Evolutionary conservation across 2,888 invertebrate genomes (phyloP), one percentile per base, ranked within the genome.

Genomic region (Elysia crispata): DNA sequence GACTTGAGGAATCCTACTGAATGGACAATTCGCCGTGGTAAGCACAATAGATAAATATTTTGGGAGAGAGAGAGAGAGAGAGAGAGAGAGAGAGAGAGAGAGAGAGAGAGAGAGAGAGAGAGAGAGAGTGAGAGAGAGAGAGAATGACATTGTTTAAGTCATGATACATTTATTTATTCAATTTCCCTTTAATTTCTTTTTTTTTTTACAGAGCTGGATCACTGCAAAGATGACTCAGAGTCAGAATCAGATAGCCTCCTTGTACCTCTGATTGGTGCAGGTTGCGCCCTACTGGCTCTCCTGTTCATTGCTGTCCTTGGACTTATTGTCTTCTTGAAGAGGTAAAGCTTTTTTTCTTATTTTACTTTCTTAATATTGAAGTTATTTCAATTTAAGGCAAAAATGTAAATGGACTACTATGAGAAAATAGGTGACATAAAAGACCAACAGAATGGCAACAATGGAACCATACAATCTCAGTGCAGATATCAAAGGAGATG

Each of bases 1-100:
- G 62, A 79, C 67, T 33, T 57, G 28, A 50, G 6, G 1, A 23
- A 11, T 11, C 79, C 79, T 8, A 57, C 64, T 30, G 31, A 23
- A 18, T 79, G 79, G 79, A 67, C 79, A 1, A 74, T 79, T 57
- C 31, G 54, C 23, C 28, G 18, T 50, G 79, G 79, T 79, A 50
- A 20, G 23, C 5, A 20, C 8, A 5, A 31, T 69, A 31, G 25
- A 18, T 66, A 5, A 1, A 1, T 66, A 28, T 18, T 25, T 66
- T n/a, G n/a, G n/a, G n/a, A n/a, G n/a, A n/a, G n/a, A n/a, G n/a
- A n/a, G n/a, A n/a, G n/a, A n/a, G n/a, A n/a, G n/a, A n/a, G n/a
- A n/a, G n/a, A n/a, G n/a, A n/a, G n/a, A n/a, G n/a, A n/a, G n/a
- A n/a, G n/a, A n/a, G n/a, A n/a, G n/a, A n/a, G n/a, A n/a, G n/a